Base-by-base conservation (phyloP, 2,113 vertebrate genomes). In the Centropus bengalensis region DNA sequence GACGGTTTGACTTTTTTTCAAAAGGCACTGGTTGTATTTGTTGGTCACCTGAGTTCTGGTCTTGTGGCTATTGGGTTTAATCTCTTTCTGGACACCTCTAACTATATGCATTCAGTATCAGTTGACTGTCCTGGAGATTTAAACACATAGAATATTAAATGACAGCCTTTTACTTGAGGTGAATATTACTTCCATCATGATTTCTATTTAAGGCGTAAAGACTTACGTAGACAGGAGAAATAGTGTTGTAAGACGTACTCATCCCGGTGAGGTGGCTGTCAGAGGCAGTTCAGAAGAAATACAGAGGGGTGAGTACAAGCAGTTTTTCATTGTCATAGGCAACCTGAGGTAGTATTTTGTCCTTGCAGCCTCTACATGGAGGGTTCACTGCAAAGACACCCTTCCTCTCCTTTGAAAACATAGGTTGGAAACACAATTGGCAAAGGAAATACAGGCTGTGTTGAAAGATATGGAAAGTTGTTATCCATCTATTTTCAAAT, bases 401-500 rank as follows among this genome's bases (percentile, higher is more conserved):
- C 0, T 0, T 68, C 11, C 15, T 64, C 32, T 78, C 26, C 70
- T 63, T 38, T 9, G 2, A 45, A 91, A 88, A 40, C 21, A 63
- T 5, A 26, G 8, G 10, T 56, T 56, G 69, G 66, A 84, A 58
- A 8, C 1, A 14, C 45, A 75, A 82, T 36, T 71, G 24, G 4
- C 21, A 56, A 66, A 81, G 33, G 9, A 40, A 74, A 75, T 40
- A 60, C 2, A 40, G 1, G 1, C 18, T 44, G 5, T 54, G 24
- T 58, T 71, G 62, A 68, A 89, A 63, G 59, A 68, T 54, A 38
- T 2, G 6, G 52, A 52, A 80, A 82, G 8, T n/a, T 40, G 7
- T 62, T 82, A 59, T 32, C 45, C 45, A 28, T 59, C 22, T 93
- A 17, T 92, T 93, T 91, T 87, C 62, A 82, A 73, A 87, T 11